Conservation (phyloP, 1,140 invertebrate species). For the Oedothorax gibbosus region DNA sequence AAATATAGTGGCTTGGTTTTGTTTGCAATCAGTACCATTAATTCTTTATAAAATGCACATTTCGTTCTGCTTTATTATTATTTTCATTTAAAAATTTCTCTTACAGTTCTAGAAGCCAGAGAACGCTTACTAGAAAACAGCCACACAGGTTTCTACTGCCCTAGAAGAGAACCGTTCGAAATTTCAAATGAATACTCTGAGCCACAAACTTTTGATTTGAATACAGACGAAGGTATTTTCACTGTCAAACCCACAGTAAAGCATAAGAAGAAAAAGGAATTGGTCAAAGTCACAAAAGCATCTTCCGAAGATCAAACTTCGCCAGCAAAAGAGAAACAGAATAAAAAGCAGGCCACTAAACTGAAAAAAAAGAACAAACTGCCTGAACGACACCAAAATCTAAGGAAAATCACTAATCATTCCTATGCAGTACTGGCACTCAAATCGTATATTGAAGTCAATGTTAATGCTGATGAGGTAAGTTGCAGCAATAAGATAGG, state of each 20-base stretch:
- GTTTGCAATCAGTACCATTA: background rate
- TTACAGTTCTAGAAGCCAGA: constrained; percentile 19
- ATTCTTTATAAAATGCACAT: background rate
- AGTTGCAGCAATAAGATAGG: background rate
- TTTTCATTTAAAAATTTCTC: background rate
- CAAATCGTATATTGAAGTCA: constrained; percentile 61
- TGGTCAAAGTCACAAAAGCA: background rate
- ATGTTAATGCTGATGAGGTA: constrained; percentile 51
- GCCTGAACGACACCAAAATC: background rate
- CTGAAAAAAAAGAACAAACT: background rate
- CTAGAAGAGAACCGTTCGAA: background rate
- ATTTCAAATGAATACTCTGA: background rate
- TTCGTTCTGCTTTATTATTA: background rate
- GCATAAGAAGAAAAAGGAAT: background rate
- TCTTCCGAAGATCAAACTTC: background rate
- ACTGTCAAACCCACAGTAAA: background rate
- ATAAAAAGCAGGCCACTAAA: background rate
- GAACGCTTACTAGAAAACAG: background rate
- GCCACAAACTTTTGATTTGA: background rate
- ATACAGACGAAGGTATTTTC: background rate
- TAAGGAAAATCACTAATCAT: background rate
- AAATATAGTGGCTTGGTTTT: background rate
- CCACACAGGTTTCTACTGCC: background rate
- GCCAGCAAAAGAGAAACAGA: background rate
- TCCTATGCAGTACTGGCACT: constrained; percentile 34